phyloP scores from a whole-genome alignment of 2,888 invertebrate species.

The Aphodius sticticus region DNA sequence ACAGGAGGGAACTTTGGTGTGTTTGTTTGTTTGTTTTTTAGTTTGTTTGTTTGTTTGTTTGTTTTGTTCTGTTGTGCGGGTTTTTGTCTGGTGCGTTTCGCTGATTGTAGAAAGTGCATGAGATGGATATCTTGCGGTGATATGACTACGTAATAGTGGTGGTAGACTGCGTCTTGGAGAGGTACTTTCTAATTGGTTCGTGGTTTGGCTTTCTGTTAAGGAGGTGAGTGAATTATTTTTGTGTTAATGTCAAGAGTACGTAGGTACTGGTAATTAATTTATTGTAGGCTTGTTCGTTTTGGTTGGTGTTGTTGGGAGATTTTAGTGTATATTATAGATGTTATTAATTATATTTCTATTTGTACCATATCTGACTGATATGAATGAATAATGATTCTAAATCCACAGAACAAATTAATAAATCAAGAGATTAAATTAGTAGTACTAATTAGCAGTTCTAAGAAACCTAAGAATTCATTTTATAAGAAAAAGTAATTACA shows the following conservation, averaged over 20 bases:
- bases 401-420: too few species aligned
- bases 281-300: not conserved
- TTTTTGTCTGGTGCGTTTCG: not conserved
- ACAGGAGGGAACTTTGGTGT: not conserved
- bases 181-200: constrained; percentile 19
- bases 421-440: too few species aligned
- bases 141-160: not conserved
- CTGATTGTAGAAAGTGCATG: not conserved
- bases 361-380: not conserved
- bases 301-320: not conserved
- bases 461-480: too few species aligned
- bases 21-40: not conserved
- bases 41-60: not conserved
- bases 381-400: too few species aligned
- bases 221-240: constrained; percentile 11
- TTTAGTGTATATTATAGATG: too few species aligned
- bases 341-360: not conserved
- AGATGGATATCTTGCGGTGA: constrained; percentile 11
- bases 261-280: not conserved
- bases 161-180: constrained; percentile 5
- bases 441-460: too few species aligned
- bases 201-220: not conserved
- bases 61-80: not conserved
- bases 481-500: too few species aligned
- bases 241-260: not conserved